phyloP scores from a whole-genome alignment of 2,888 invertebrate species.

The Drosophila rellima region DNA sequence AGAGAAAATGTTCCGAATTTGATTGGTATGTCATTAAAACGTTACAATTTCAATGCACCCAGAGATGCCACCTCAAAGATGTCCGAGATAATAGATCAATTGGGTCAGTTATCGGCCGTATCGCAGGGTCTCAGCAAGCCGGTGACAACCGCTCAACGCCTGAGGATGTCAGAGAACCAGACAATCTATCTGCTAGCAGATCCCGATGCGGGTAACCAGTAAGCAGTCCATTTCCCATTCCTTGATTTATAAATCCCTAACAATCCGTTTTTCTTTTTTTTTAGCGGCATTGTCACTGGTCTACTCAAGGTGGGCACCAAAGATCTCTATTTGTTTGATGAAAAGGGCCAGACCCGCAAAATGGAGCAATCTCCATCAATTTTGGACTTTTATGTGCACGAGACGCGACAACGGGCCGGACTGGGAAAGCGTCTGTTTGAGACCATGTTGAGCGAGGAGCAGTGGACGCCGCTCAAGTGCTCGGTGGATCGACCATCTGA shows the following conservation, averaged over 20 bases:
- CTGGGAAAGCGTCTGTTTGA: slow-evolving; percentile 94
- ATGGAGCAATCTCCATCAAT: slow-evolving; percentile 94
- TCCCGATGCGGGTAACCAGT: slow-evolving; percentile 87
- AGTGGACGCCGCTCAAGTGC: slow-evolving; percentile 89
- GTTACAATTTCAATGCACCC: slow-evolving; percentile 60
- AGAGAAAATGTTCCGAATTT: slow-evolving; percentile 10
- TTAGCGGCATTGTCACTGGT: slow-evolving; percentile 92
- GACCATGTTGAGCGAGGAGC: slow-evolving; percentile 92
- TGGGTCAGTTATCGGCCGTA: slow-evolving; percentile 91
- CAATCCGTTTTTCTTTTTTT: neutral
- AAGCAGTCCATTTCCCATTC: slow-evolving; percentile 73
- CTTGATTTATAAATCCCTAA: neutral
- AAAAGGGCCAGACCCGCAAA: slow-evolving; percentile 90
- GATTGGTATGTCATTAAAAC: slow-evolving; percentile 46
- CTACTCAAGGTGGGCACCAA: slow-evolving; percentile 96
- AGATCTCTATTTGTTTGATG: slow-evolving; percentile 94
- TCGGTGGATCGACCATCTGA: slow-evolving; percentile 97
- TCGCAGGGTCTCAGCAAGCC: slow-evolving; percentile 91
- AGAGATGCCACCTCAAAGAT: slow-evolving; percentile 88
- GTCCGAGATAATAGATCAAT: slow-evolving; percentile 89
- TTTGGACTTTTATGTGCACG: slow-evolving; percentile 96
- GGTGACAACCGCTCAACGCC: slow-evolving; percentile 90
- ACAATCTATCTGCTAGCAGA: slow-evolving; percentile 85
- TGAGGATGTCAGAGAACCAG: slow-evolving; percentile 87
- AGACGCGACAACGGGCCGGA: slow-evolving; percentile 93